These are phyloP conservation scores for Anoura caudifer DNA, from an alignment of 2,113 vertebrate genomes.

Conservation along the genomic window DNA sequence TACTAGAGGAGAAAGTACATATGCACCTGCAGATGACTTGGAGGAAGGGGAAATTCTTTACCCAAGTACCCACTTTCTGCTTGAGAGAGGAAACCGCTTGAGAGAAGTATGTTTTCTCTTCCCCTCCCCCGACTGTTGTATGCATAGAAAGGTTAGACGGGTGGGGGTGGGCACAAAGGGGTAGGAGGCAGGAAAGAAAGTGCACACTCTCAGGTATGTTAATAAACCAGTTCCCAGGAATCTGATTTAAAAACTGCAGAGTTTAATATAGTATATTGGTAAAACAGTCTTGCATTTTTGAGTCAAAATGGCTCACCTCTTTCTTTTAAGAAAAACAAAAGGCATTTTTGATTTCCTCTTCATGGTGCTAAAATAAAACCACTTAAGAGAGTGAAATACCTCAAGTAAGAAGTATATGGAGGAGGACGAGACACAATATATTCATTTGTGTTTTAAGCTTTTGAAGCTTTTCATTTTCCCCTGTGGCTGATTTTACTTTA, in stretches of 20 bases:
- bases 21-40: neutral
- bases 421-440: neutral
- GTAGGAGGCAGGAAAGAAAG: neutral
- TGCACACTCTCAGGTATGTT: neutral
- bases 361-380: neutral
- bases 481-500: neutral
- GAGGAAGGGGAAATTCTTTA: neutral
- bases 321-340: neutral
- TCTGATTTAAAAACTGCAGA: neutral
- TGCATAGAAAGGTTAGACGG: neutral
- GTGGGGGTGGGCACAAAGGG: neutral
- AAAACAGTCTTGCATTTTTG: neutral
- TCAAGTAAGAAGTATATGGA: neutral
- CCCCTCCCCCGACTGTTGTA: too few species aligned
- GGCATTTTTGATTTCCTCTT: neutral
- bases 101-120: neutral
- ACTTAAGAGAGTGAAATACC: neutral
- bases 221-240: neutral
- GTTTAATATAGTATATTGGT: neutral
- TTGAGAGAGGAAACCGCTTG: neutral
- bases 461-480: neutral
- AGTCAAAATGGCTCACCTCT: neutral
- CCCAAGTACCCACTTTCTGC: neutral
- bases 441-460: neutral
- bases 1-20: neutral